Conservation (phyloP, 2,113 vertebrate genomes). For the Ceyx cyanopectus region DNA sequence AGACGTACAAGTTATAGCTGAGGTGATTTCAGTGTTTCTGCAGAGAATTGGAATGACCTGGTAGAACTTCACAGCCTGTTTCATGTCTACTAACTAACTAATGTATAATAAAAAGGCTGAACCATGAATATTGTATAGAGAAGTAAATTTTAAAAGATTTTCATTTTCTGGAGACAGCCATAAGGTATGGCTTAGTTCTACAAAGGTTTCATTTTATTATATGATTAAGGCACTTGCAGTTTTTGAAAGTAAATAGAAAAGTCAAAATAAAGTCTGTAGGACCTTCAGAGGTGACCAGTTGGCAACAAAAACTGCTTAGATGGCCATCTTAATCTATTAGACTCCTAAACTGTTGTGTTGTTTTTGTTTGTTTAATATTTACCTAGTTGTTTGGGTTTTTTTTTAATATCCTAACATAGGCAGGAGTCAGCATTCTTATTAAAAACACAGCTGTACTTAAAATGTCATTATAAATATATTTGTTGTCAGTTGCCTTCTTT, state of each 20-base stretch:
- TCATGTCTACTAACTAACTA: not conserved
- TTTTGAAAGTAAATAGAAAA: not conserved
- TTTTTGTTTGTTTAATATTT: not conserved
- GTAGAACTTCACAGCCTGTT: fast-evolving
- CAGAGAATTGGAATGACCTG: not conserved
- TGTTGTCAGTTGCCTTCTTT: not conserved
- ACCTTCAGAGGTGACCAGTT: not conserved
- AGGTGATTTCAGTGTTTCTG: not conserved
- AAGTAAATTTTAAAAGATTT: not conserved
- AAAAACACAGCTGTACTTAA: not conserved
- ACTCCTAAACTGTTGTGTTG: not conserved
- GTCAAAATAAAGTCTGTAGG: not conserved
- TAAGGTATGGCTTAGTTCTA: not conserved
- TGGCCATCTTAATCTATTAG: not conserved
- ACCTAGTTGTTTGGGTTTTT: not conserved
- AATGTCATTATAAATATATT: not conserved
- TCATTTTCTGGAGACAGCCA: not conserved
- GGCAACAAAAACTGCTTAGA: not conserved
- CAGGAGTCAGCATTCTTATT: not conserved
- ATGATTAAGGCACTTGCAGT: not conserved
- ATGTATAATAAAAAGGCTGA: not conserved
- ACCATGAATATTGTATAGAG: not conserved
- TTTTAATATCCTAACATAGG: not conserved
- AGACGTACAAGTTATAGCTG: not conserved
- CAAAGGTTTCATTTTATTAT: not conserved